Evolutionary conservation across 2,113 vertebrate species (phyloP).

Genomic region (Psittacula cyanocephala): DNA sequence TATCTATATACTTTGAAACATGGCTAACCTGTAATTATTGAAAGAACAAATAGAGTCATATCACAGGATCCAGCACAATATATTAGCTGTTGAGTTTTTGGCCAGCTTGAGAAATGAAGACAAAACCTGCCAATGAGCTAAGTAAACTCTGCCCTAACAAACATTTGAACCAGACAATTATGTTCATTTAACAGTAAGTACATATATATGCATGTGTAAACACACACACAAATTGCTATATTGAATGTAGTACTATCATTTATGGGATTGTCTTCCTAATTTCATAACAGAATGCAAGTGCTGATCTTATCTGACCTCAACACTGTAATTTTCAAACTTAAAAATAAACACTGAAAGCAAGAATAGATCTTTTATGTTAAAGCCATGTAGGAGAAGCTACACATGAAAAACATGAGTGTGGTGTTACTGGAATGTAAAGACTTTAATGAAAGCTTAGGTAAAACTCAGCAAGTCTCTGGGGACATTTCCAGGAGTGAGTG

Average conservation of each 20-base stretch:
- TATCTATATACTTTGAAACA: conserved; percentile 51
- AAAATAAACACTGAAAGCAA: conserved; percentile 42
- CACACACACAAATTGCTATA: neutral
- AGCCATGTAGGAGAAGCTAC: neutral
- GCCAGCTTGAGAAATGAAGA: neutral
- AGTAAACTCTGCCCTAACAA: neutral
- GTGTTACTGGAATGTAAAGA: conserved; percentile 19
- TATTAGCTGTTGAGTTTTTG: conserved; percentile 10
- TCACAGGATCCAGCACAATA: neutral
- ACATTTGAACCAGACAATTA: neutral
- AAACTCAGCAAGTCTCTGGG: conserved; percentile 26
- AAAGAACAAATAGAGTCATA: conserved; percentile 42
- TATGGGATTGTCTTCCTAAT: neutral
- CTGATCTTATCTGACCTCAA: conserved; percentile 8
- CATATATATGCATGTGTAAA: neutral
- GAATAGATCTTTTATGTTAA: conserved; percentile 31
- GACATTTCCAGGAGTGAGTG: conserved; percentile 27
- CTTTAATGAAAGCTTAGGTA: conserved; percentile 56
- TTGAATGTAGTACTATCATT: neutral
- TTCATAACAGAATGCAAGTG: neutral
- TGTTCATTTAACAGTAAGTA: neutral
- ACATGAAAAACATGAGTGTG: neutral
- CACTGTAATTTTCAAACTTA: conserved; percentile 27
- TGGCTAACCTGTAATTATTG: conserved; percentile 55
- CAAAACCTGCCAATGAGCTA: neutral